Conservation (phyloP, 2,888 invertebrate genomes). For the Andrena praecox region DNA sequence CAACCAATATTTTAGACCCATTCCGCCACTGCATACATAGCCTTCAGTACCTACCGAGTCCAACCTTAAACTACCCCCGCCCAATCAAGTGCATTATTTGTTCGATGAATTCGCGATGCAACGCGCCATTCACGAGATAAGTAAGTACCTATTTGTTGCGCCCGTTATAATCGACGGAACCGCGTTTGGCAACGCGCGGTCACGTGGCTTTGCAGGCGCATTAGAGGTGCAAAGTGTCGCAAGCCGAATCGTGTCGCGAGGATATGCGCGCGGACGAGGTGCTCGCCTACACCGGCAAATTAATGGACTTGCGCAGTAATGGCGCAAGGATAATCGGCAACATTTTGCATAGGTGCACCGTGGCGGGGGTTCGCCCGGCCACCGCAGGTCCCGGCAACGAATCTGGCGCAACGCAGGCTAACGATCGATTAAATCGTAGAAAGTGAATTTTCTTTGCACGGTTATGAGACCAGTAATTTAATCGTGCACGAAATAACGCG, state of each 20-base stretch:
- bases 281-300: slow-evolving; percentile 26
- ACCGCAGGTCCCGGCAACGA: neutral
- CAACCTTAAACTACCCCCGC: too few relatives aligned
- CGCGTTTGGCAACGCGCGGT: slow-evolving; percentile 9
- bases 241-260: slow-evolving; percentile 47
- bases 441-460: neutral
- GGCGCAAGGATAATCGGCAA: slow-evolving; percentile 20
- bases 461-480: slow-evolving; percentile 5
- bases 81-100: neutral
- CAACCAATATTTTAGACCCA: too few relatives aligned
- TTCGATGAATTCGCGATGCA: neutral
- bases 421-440: slow-evolving; percentile 5
- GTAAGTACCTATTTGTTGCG: neutral
- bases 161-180: neutral
- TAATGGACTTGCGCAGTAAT: slow-evolving; percentile 19
- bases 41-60: too few relatives aligned
- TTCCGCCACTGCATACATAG: too few relatives aligned
- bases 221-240: slow-evolving; percentile 44
- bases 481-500: neutral
- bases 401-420: slow-evolving; percentile 24
- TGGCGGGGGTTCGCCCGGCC: neutral
- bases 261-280: slow-evolving; percentile 22
- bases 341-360: slow-evolving; percentile 7
- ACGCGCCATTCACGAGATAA: neutral
- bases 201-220: slow-evolving; percentile 21